Evolutionary conservation across 2,113 vertebrate species (phyloP).

Genomic region (Leucoraja erinaceus): DNA sequence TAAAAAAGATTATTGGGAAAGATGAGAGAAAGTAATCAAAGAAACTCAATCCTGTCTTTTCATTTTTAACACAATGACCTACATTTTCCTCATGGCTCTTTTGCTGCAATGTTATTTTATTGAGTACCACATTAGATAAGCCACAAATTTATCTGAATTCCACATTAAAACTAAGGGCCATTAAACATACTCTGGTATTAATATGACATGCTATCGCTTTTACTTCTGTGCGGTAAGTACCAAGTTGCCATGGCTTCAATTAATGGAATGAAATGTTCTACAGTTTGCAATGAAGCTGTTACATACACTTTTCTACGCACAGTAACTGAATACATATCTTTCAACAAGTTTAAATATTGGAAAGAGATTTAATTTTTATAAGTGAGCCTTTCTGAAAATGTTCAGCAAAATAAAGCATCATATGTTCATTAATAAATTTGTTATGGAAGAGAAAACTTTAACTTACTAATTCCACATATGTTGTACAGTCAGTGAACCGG

Average conservation of each 20-base stretch:
- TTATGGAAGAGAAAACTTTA: background rate
- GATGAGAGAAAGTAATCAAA: background rate
- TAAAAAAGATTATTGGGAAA: background rate
- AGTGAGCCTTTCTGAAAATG: background rate
- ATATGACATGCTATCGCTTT: no score
- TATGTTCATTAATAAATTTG: background rate
- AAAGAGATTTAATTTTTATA: background rate
- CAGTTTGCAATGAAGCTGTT: background rate
- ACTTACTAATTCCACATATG: background rate
- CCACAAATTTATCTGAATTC: background rate
- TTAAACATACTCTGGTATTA: background rate
- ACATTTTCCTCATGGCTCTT: background rate
- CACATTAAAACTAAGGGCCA: background rate
- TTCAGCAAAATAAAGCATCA: background rate
- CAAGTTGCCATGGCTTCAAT: background rate
- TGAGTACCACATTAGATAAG: background rate
- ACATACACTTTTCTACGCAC: background rate
- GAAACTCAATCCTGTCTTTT: background rate
- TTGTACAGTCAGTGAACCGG: no score
- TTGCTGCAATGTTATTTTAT: background rate
- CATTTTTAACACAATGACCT: background rate
- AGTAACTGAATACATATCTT: background rate
- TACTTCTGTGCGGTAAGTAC: no score
- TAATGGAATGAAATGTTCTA: background rate
- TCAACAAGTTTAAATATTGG: background rate